Evolutionary conservation across 2,797 vertebrate species (phyloP), one percentile per base, ranked within the genome.

Genomic region (Rhynchonycteris naso): DNA sequence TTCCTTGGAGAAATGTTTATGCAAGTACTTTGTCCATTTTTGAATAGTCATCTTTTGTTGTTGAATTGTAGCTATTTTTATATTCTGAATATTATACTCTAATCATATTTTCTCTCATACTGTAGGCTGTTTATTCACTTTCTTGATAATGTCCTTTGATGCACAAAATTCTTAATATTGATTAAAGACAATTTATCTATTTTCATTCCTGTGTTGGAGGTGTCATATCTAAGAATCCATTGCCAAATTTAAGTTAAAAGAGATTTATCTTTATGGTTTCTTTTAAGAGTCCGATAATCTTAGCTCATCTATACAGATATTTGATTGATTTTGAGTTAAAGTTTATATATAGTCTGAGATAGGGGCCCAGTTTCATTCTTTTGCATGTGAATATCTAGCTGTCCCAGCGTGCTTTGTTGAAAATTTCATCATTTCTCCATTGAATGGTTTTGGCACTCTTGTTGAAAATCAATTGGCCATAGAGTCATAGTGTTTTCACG

Each of bases 101-200:
- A 59, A 61, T 61, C 30, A 22, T 78, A 90, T 65, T 88, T 93
- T 88, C 38, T 78, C 72, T 26, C 26, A 59, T 76, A 26, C 1
- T 59, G 0, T 47, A 35, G 43, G 24, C 74, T 65, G 3, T 26
- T 13, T 84, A 87, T 75, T 38, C 4, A 88, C 1, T 74, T 96
- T 92, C n/a, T 68, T 88, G 43, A 81, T 54, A 54, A 52, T 74
- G 9, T 85, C 19, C 16, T 91, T 84, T 81, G 63, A 66, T 78
- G 19, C 5, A 43, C n/a, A 93, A 79, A 91, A 75, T 30, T 43
- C 50, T 90, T 56, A n/a, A 84, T 68, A 93, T 88, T 97, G 3
- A 72, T 11, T 18, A 38, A 89, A 61, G 72, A 6, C 21, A 76
- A 84, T 79, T 85, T 38, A 65, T 63, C 3, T 80, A 21, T 30